phyloP scores from a whole-genome alignment of 2,888 invertebrate genomes.

The Ennomos fuscantarius region DNA sequence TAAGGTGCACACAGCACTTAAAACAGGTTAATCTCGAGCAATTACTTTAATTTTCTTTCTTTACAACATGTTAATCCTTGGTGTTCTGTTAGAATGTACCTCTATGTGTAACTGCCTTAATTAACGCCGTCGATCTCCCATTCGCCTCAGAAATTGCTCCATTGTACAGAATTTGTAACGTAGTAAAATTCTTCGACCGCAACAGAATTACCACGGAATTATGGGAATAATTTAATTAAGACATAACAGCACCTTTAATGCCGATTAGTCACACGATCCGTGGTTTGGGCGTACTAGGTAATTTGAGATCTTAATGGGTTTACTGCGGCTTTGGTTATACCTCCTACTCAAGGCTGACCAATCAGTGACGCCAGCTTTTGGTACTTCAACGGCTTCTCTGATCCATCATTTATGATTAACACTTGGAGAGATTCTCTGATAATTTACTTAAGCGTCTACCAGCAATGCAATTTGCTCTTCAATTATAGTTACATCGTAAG shows the following conservation, averaged over 20 bases:
- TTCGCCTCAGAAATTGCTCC: constrained; percentile 73
- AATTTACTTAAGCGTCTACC: constrained; percentile 45
- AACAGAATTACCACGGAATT: constrained; percentile 70
- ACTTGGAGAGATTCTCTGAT: constrained; percentile 64
- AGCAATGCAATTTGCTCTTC: constrained; percentile 43
- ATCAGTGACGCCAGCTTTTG: constrained; percentile 56
- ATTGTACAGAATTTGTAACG: constrained; percentile 80
- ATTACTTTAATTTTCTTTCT: constrained; percentile 33
- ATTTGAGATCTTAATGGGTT: constrained; percentile 80
- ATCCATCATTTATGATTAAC: constrained; percentile 66
- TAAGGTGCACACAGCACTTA: constrained; percentile 14
- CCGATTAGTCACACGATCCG: constrained; percentile 82
- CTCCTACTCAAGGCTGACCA: constrained; percentile 73
- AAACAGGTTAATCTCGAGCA: constrained; percentile 35
- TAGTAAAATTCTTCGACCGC: constrained; percentile 73
- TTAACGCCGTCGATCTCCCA: constrained; percentile 71
- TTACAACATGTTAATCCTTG: constrained; percentile 43
- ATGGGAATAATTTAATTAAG: constrained; percentile 82
- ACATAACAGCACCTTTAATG: constrained; percentile 80
- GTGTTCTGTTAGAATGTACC: constrained; percentile 52
- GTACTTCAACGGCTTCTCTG: constrained; percentile 70
- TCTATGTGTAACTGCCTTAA: constrained; percentile 67
- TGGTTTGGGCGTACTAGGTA: constrained; percentile 80
- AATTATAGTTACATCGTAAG: constrained; percentile 43
- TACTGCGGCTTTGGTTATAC: constrained; percentile 72